Percentiles rank a stretch among this genome's conserved stretches.
phyloP scores from a whole-genome alignment of 2,888 invertebrate genomes.

The Cataglyphis livida region DNA sequence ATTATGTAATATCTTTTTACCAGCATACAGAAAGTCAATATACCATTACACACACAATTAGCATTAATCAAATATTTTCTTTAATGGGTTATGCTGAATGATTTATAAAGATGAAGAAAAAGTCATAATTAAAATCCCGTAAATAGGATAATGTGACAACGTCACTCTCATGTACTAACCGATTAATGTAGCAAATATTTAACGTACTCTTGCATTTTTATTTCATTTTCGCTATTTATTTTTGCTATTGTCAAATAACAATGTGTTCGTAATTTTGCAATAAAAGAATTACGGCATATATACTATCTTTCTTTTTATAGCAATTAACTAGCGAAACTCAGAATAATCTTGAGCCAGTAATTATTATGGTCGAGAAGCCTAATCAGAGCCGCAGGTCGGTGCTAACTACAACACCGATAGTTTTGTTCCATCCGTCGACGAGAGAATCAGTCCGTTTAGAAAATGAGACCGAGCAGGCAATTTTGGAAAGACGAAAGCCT shows the following conservation, averaged over 20 bases:
- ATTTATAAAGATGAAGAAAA: neutral
- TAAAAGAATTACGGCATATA: neutral
- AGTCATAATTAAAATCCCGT: neutral
- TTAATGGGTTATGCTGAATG: neutral
- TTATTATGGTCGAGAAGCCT: slow-evolving; percentile 19
- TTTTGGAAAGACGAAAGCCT: slow-evolving; percentile 74
- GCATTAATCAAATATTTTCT: neutral
- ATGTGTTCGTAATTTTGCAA: neutral
- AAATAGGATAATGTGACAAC: neutral
- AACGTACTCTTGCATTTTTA: slow-evolving; percentile 1
- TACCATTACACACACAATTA: neutral
- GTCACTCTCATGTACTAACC: neutral
- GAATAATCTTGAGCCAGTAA: slow-evolving; percentile 75
- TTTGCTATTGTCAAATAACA: neutral
- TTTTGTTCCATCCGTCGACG: slow-evolving; percentile 56
- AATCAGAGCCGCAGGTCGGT: slow-evolving; percentile 58
- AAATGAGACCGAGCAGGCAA: slow-evolving; percentile 73
- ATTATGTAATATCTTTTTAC: neutral
- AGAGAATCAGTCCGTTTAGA: slow-evolving; percentile 79
- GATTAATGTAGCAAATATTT: neutral
- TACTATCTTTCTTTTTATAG: slow-evolving; percentile 63
- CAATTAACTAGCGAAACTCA: slow-evolving; percentile 75
- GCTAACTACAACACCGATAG: slow-evolving; percentile 13
- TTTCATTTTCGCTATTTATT: slow-evolving; percentile 2
- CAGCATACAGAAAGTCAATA: neutral